Evolutionary conservation across 2,888 invertebrate genomes (phyloP).

Genomic region (Cephus spinipes): DNA sequence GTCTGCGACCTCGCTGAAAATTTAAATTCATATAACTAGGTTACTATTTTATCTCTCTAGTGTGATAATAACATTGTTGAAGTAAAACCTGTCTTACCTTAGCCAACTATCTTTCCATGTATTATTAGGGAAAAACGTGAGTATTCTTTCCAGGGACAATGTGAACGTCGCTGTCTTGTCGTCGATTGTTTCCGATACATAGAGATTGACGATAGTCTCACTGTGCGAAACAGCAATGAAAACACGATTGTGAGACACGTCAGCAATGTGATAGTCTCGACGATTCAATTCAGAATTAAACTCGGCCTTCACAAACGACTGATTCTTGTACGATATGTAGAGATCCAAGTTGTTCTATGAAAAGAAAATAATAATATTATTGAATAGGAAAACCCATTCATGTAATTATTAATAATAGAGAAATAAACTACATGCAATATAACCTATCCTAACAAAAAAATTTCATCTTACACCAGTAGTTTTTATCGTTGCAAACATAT

Average conservation of each 20-base stretch:
- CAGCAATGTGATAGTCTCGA: conserved; percentile 83
- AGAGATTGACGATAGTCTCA: conserved; percentile 79
- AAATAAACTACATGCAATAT: conserved; percentile 14
- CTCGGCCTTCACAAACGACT: conserved; percentile 77
- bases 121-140: conserved; percentile 86
- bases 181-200: conserved; percentile 80
- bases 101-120: conserved; percentile 87
- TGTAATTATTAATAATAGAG: not conserved
- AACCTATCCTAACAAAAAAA: conserved; percentile 8
- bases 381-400: not conserved
- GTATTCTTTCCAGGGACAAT: conserved; percentile 81
- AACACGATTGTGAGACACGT: conserved; percentile 83
- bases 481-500: conserved; percentile 85
- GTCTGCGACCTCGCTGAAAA: conserved; percentile 78
- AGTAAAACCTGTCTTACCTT: conserved; percentile 68
- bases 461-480: not conserved
- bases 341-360: conserved; percentile 71
- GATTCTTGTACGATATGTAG: conserved; percentile 81
- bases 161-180: conserved; percentile 77
- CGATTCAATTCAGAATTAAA: conserved; percentile 79
- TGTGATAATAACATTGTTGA: not conserved
- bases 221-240: conserved; percentile 87
- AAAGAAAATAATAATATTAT: conserved; percentile 5
- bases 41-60: not conserved
- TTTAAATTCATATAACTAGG: conserved; percentile 18